These are phyloP conservation scores for Zoroaster sp. DNA, from an alignment of 53 echinoderm and acorn worm genomes.

Conservation along the genomic window DNA sequence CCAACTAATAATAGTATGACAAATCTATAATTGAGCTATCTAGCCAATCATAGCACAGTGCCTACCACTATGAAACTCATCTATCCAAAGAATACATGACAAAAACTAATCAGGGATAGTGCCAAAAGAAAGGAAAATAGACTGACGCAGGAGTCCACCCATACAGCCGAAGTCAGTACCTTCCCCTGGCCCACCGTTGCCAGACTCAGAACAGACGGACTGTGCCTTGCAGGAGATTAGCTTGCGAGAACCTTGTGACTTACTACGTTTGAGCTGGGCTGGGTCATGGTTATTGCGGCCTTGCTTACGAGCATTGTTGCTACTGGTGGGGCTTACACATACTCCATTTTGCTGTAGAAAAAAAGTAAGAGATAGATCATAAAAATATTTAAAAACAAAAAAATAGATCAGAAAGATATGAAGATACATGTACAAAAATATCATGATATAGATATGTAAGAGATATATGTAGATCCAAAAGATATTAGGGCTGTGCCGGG, in stretches of 20 bases:
- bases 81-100: background rate
- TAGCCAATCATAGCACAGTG: background rate
- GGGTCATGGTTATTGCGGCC: constrained; percentile 87
- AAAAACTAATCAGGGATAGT: background rate
- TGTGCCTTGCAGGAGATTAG: constrained; percentile 87
- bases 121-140: constrained; percentile 25
- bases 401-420: no score
- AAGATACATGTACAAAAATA: no score
- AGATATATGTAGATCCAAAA: no score
- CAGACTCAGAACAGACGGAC: constrained; percentile 90
- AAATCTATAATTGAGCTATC: background rate
- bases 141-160: constrained; percentile 88
- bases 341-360: constrained; percentile 80
- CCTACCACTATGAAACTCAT: background rate
- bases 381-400: background rate
- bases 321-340: constrained; percentile 87
- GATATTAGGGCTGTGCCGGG: no score
- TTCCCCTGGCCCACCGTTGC: constrained; percentile 75
- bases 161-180: constrained; percentile 74
- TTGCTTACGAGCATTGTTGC: constrained; percentile 44
- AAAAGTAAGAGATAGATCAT: background rate
- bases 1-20: background rate
- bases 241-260: constrained; percentile 93
- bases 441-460: no score
- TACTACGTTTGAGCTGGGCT: constrained; percentile 92